Conservation (phyloP, 2,888 invertebrate species). For the Hermaeophaga mercurialis region DNA sequence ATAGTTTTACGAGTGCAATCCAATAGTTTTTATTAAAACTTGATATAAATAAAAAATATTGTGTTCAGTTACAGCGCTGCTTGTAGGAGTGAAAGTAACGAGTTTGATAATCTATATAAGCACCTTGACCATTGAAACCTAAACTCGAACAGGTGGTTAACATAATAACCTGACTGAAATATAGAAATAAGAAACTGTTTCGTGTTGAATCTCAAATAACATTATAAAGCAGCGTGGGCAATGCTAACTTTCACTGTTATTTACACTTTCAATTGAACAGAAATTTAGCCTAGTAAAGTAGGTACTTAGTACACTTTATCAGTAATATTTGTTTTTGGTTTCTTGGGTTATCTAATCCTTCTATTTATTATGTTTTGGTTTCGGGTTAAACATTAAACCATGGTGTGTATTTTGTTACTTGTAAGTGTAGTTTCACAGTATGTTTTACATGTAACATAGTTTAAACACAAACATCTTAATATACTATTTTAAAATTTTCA, state of each 20-base stretch:
- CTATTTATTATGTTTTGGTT: too few relatives aligned
- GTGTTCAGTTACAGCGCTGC: background rate
- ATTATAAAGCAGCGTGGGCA: background rate
- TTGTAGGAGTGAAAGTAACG: background rate
- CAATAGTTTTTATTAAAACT: background rate
- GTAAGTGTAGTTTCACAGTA: too few relatives aligned
- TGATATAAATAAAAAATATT: background rate
- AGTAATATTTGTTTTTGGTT: too few relatives aligned
- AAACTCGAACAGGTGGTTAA: conserved; percentile 8
- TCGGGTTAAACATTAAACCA: too few relatives aligned
- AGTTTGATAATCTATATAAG: conserved; percentile 6
- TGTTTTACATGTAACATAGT: too few relatives aligned
- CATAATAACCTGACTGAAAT: conserved; percentile 6
- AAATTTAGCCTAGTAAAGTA: too few relatives aligned
- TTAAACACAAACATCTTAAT: too few relatives aligned
- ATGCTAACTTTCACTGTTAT: background rate
- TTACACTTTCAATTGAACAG: background rate
- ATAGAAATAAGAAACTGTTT: conserved; percentile 11
- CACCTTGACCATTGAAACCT: conserved; percentile 5
- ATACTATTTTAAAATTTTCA: too few relatives aligned
- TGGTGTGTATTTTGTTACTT: too few relatives aligned
- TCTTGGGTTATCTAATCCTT: too few relatives aligned
- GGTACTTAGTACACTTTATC: too few relatives aligned
- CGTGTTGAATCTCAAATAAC: background rate
- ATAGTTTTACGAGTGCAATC: background rate